These are phyloP conservation scores for Grapholita molesta DNA, from an alignment of 1,140 invertebrate species.

Conservation along the genomic window DNA sequence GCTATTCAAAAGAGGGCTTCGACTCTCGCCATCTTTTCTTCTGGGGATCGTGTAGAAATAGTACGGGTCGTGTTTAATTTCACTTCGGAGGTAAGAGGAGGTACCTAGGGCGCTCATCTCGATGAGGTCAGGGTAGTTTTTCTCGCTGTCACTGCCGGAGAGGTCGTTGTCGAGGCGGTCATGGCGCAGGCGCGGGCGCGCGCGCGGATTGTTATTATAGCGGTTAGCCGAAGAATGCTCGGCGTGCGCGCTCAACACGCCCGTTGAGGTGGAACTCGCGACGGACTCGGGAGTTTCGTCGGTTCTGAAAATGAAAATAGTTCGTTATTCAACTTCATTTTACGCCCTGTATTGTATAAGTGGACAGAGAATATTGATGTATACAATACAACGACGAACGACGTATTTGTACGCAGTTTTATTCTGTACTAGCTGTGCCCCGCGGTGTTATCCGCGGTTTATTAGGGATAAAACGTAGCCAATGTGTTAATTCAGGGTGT, in stretches of 20 bases:
- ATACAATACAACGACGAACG: too few relatives aligned
- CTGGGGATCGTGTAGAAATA: slow-evolving; percentile 82
- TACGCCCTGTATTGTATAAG: too few relatives aligned
- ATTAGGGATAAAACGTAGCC: too few relatives aligned
- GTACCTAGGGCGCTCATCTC: slow-evolving; percentile 80
- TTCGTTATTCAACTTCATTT: too few relatives aligned
- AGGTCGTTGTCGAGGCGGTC: slow-evolving; percentile 79
- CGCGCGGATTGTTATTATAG: slow-evolving; percentile 66
- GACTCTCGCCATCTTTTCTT: slow-evolving; percentile 81
- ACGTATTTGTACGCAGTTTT: too few relatives aligned
- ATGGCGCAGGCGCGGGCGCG: slow-evolving; percentile 50
- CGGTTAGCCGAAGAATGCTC: slow-evolving; percentile 74
- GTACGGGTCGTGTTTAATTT: slow-evolving; percentile 62
- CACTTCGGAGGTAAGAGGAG: slow-evolving; percentile 56
- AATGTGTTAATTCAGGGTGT: too few relatives aligned
- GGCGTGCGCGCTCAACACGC: slow-evolving; percentile 61
- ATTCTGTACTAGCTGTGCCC: too few relatives aligned
- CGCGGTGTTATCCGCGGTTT: too few relatives aligned
- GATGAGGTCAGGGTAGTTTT: slow-evolving; percentile 83
- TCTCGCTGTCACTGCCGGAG: slow-evolving; percentile 79
- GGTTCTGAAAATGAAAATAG: slow-evolving; percentile 60
- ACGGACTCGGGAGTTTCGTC: slow-evolving; percentile 60
- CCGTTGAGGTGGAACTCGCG: slow-evolving; percentile 62
- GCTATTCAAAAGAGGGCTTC: slow-evolving; percentile 81
- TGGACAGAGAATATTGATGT: too few relatives aligned